A percentile compares a stretch with the other conserved stretches of the same genome.
Evolutionary conservation across 1,140 invertebrate genomes (phyloP).

Genomic region (Lamellibrachia luymesi): DNA sequence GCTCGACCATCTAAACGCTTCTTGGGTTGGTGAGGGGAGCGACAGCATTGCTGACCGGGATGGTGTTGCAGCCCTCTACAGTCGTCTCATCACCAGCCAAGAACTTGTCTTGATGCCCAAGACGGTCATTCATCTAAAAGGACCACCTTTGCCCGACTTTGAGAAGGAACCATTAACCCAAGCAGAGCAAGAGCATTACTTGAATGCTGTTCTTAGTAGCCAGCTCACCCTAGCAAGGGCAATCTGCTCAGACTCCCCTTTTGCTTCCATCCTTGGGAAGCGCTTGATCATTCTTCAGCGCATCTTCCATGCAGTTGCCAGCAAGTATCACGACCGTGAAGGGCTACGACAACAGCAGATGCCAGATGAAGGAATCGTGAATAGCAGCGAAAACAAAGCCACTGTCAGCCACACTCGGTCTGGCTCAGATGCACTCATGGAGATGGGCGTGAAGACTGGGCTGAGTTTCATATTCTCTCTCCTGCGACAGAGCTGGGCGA

Average conservation of each 20-base stretch:
- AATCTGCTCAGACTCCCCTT: slow-evolving; percentile 62
- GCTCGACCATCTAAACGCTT: slow-evolving; percentile 62
- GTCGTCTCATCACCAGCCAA: slow-evolving; percentile 62
- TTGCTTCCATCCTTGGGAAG: slow-evolving; percentile 62
- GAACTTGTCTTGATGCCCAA: slow-evolving; percentile 55
- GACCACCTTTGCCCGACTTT: slow-evolving; percentile 57
- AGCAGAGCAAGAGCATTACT: slow-evolving; percentile 62
- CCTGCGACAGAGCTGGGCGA: slow-evolving; percentile 65
- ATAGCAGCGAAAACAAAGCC: background rate
- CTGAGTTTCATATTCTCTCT: slow-evolving; percentile 66
- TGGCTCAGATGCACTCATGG: slow-evolving; percentile 65
- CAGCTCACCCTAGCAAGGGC: slow-evolving; percentile 63
- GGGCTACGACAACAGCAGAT: slow-evolving; percentile 35
- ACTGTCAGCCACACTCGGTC: background rate
- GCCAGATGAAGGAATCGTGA: background rate
- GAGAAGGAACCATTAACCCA: slow-evolving; percentile 52
- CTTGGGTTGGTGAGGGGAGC: slow-evolving; percentile 65
- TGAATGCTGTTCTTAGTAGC: slow-evolving; percentile 59
- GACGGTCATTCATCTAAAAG: slow-evolving; percentile 56
- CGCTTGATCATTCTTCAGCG: slow-evolving; percentile 64
- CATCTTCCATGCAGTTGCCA: slow-evolving; percentile 64
- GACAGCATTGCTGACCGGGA: slow-evolving; percentile 62
- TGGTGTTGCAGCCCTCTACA: slow-evolving; percentile 61
- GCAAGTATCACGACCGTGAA: slow-evolving; percentile 62
- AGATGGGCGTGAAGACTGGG: slow-evolving; percentile 68